These are phyloP conservation scores for Climacteris rufus DNA, from an alignment of 2,113 vertebrate species.

Conservation along the genomic window DNA sequence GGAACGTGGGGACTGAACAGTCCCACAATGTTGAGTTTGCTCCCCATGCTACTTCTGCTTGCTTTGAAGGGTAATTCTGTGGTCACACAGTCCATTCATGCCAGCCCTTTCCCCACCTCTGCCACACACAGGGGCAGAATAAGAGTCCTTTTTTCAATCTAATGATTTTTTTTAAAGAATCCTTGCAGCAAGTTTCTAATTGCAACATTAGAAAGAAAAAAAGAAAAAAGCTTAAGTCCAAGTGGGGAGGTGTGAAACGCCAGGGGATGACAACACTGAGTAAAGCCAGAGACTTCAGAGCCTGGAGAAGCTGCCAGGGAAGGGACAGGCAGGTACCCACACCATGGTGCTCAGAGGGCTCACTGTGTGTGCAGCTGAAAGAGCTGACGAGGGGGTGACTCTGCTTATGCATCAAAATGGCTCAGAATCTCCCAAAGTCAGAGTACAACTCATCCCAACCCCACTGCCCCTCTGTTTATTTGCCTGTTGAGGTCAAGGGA, in stretches of 20 bases:
- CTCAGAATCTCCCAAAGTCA: not conserved
- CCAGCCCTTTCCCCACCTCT: not conserved
- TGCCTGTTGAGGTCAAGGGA: not conserved
- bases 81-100: not conserved
- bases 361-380: fast-evolving
- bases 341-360: fast-evolving
- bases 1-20: fast-evolving
- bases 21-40: fast-evolving
- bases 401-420: not conserved
- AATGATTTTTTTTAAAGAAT: not conserved
- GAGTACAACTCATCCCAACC: not conserved
- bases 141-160: not conserved
- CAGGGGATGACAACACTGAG: not conserved
- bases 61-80: not conserved
- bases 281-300: not conserved
- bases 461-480: not conserved
- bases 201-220: not conserved
- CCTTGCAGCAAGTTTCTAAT: not conserved
- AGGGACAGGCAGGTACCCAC: not conserved
- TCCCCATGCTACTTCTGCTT: not conserved
- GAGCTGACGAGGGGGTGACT: not conserved
- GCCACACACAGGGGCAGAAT: not conserved
- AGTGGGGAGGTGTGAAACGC: not conserved
- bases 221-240: not conserved
- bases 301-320: not conserved